These are phyloP conservation scores for Channa maculata DNA, from an alignment of 2,113 vertebrate genomes.

Conservation along the genomic window DNA sequence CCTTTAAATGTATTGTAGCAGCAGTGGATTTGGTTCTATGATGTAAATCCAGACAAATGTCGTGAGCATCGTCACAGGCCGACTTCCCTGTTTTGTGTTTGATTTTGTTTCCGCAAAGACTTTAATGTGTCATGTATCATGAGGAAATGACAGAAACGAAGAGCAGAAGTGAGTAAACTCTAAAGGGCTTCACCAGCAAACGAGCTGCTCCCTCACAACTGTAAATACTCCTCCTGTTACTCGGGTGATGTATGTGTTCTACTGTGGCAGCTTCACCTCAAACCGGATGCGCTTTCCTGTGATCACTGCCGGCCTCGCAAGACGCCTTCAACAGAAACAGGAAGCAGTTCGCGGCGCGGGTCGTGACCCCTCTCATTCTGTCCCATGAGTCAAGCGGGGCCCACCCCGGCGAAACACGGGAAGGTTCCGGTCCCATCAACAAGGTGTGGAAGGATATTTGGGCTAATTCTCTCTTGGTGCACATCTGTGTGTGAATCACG, in stretches of 20 bases:
- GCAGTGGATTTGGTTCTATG: no score
- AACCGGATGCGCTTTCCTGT: slow-evolving; percentile 69
- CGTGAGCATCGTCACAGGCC: no score
- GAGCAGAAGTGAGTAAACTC: no score
- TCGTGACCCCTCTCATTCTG: slow-evolving; percentile 78
- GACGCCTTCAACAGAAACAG: slow-evolving; percentile 79
- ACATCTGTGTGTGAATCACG: slow-evolving; percentile 55
- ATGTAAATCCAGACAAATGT: no score
- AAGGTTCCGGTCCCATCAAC: slow-evolving; percentile 81
- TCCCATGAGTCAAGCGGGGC: slow-evolving; percentile 79
- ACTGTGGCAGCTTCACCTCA: slow-evolving; percentile 51
- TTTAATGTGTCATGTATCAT: no score
- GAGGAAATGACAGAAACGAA: no score
- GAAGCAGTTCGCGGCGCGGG: slow-evolving; percentile 78
- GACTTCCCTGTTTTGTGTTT: no score
- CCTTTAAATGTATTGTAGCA: no score
- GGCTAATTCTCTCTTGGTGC: slow-evolving; percentile 25
- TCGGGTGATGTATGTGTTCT: slow-evolving; percentile 72
- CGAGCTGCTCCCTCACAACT: no score
- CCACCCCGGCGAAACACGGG: slow-evolving; percentile 81
- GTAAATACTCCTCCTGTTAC: slow-evolving; percentile 50
- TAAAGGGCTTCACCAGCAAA: no score
- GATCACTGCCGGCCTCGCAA: slow-evolving; percentile 73
- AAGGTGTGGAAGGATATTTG: slow-evolving; percentile 77
- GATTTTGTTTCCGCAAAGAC: no score